Percentiles rank a stretch among this genome's conserved stretches.
Evolutionary conservation across 1,140 invertebrate genomes (phyloP).

Genomic region (Halesus radiatus): DNA sequence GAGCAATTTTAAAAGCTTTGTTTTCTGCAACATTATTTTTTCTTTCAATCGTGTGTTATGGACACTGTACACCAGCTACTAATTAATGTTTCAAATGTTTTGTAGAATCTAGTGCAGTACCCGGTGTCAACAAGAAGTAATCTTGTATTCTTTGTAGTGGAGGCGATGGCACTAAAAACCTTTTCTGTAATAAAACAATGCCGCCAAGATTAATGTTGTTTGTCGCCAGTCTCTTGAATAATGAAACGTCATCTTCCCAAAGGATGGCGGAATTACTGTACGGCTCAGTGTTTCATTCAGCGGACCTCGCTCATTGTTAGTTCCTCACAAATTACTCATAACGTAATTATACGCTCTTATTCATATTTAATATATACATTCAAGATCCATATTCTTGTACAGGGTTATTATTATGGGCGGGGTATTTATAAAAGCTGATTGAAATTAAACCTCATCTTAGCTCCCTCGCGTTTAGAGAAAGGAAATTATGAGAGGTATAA

Average conservation of each 20-base stretch:
- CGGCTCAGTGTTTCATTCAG: constrained; percentile 7
- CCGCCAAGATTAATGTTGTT: constrained; percentile 12
- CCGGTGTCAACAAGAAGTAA: background rate
- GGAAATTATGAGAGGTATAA: too few species aligned
- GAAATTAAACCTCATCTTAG: too few species aligned
- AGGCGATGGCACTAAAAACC: constrained; percentile 10
- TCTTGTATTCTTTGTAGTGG: background rate
- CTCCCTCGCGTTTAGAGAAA: too few species aligned
- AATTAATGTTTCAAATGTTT: too few species aligned
- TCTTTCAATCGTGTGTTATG: too few species aligned
- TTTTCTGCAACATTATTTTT: too few species aligned
- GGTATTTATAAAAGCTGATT: too few species aligned
- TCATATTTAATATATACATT: too few species aligned
- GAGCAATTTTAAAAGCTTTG: too few species aligned
- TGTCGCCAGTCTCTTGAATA: constrained; percentile 24
- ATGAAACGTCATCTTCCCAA: constrained; percentile 29
- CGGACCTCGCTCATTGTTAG: constrained; percentile 17
- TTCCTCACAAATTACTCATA: constrained; percentile 26
- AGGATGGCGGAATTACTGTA: constrained; percentile 8
- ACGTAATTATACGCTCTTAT: constrained; percentile 25
- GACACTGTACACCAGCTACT: too few species aligned
- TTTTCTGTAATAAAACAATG: constrained; percentile 19
- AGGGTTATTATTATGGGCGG: too few species aligned
- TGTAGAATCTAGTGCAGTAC: too few species aligned
- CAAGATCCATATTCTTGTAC: background rate